Evolutionary conservation across 2,113 vertebrate genomes (phyloP), one percentile per base, ranked within the genome.

Genomic region (Crotalus horridus): DNA sequence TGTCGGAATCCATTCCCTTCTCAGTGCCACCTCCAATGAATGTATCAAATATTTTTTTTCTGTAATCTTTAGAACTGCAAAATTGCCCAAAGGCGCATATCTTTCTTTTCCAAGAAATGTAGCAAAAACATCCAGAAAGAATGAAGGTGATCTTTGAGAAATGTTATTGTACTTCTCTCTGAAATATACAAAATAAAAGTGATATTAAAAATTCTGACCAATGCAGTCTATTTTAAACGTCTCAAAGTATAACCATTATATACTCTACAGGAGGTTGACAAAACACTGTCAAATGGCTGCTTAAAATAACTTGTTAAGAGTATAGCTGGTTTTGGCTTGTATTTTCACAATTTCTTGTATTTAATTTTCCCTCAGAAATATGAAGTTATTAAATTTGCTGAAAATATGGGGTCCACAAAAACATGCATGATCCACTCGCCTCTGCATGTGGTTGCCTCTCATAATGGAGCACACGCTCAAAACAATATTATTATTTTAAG

Each of bases 81-180:
- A 98, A 98, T 96, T 97, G 96, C 96, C 97, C 95, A 97, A 97
- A 97, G 97, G 97, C 94, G 95, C 91, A 96, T 95, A 96, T 96
- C 96, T 97, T 96, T 97, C 97, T 97, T 97, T 97, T 97, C 96
- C 97, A 98, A 97, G 96, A 97, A 98, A 98, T 89, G 86, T 97
- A 97, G 96, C 96, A 97, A 97, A 98, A 97, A 96, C 96, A 97
- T 96, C 97, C 97, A 96, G 96, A 96, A 97, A 96, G 97, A 96
- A 97, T 97, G 97, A 97, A 97, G 96, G 96, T 97, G 93, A 97
- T 95, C 97, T 97, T 96, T 97, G 96, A 98, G 97, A 97, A 97
- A 96, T 96, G 95, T 97, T 97, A 97, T 95, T 98, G 97, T 97
- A 98, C 96, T 94, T 96, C 91, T 97, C 95, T 97, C 97, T 98